Evolutionary conservation across 2,113 vertebrate species (phyloP), one percentile per base, ranked within the genome.

Genomic region (Nothoprocta pentlandii): DNA sequence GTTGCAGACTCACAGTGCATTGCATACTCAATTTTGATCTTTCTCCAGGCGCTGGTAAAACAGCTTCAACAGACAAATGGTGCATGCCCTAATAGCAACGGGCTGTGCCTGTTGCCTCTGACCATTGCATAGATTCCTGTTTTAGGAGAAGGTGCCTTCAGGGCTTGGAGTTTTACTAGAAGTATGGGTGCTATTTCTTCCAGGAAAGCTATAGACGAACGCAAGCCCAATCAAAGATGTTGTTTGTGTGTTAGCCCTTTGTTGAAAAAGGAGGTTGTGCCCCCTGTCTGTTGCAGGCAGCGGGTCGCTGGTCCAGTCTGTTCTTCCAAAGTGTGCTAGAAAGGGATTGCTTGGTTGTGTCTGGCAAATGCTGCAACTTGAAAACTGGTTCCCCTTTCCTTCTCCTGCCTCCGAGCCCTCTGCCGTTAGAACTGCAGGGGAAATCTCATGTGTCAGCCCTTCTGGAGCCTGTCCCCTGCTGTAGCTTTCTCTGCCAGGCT

Each of bases 311-410:
- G 39, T 87, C 16, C 30, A 17, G 13, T 62, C 36, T 70, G 9
- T 87, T 91, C 21, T 56, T 80, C 41, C 54, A 56, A 91, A 93
- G 59, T 16, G 4, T 34, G 21, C 23, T 75, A n/a, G 61, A 61
- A 79, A 34, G 13, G n/a, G 7, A 39, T 80, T 86, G 20, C 16
- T 81, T 85, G 28, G 26, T 66, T 12, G 80, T 16, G 28, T 21
- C 53, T 56, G 10, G 12, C 32, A 47, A 64, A 76, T 71, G 71
- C 7, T 68, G 89, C 68, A 19, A 8, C 36, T 26, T 71, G 74
- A 28, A 61, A 66, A 73, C 0, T 0, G 17, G 30, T 66, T 91
- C 2, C 46, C 2, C 16, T 16, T 66, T 7, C 42, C 4, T 56
- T 56, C 26, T 54, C 53, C 53, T 56, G 26, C 54, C 28, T 8